Evolutionary conservation across 2,113 vertebrate genomes (phyloP), one percentile per base, ranked within the genome.

Genomic region (Odocoileus hemionus): DNA sequence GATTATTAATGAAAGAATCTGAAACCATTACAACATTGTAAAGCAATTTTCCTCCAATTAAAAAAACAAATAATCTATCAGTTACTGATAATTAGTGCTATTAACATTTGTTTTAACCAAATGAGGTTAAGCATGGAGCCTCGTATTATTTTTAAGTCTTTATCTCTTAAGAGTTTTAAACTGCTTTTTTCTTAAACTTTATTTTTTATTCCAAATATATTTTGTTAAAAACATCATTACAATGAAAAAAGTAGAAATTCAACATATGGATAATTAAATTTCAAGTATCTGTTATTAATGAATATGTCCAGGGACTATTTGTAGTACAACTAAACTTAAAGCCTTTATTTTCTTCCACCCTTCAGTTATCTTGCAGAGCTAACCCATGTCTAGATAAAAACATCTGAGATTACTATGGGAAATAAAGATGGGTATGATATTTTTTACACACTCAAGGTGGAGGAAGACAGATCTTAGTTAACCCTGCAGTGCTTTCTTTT

Each of bases 81-180:
- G 74, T 86, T 15, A 79, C 0, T 12, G 36, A 67, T 14, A 30
- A 84, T 91, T 78, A 58, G 76, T 93, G 80, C 30, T 93, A 82
- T 89, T 92, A 92, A 97, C 96, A n/a, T 96, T 57, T 57, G 0
- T 83, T 98, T 96, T 95, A 64, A 98, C 15, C 61, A 39, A 98
- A 86, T 93, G 94, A 94, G 64, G 55, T 39, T 26, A 36, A 70
- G 54, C 58, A 28, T 16, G 50, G 79, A 94, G 45, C 0, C 30
- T 39, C 26, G 98, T 13, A 13, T 94, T 97, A 95, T 96, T 97
- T 95, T 82, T 58, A 13, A 96, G 7, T 61, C 57, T 89, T 95
- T 94, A 88, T 47, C 21, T 89, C 12, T 78, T 92, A 76, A 67
- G 33, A n/a, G 14, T 25, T 58, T 79, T 78, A 50, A 88, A 55